These are phyloP conservation scores for Sphaeridia pumilis DNA, from an alignment of 2,888 invertebrate genomes.

Conservation along the genomic window DNA sequence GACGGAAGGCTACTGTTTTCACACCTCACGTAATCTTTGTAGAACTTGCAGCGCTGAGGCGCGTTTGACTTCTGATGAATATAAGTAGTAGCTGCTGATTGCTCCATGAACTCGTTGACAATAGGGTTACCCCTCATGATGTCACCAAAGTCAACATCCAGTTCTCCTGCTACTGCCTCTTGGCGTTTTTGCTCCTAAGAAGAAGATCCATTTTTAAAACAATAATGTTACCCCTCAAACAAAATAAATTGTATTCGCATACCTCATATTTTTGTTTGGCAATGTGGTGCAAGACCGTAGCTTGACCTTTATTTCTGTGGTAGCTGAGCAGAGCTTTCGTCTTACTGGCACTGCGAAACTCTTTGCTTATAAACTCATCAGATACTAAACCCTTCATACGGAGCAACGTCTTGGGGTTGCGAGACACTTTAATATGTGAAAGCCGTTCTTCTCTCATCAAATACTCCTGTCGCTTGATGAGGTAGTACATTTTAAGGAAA, in stretches of 20 bases:
- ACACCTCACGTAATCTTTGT: neutral
- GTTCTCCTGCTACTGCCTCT: neutral
- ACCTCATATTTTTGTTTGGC: constrained; percentile 11
- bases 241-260: too few species aligned
- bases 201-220: neutral
- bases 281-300: constrained; percentile 2
- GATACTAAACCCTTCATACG: neutral
- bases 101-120: neutral
- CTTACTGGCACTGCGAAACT: neutral
- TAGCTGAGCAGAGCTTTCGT: constrained; percentile 6
- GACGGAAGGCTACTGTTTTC: neutral
- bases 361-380: constrained; percentile 2
- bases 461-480: constrained; percentile 8
- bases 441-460: constrained; percentile 4
- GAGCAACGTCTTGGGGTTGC: constrained; percentile 4
- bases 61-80: neutral
- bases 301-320: constrained; percentile 5
- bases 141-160: neutral
- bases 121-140: neutral
- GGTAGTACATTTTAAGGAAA: constrained; percentile 12
- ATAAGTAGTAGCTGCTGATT: too few species aligned
- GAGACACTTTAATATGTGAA: neutral
- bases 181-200: neutral
- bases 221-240: neutral
- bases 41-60: neutral